Conservation (phyloP, 2,888 invertebrate species). For the Folsomia manolachei region DNA sequence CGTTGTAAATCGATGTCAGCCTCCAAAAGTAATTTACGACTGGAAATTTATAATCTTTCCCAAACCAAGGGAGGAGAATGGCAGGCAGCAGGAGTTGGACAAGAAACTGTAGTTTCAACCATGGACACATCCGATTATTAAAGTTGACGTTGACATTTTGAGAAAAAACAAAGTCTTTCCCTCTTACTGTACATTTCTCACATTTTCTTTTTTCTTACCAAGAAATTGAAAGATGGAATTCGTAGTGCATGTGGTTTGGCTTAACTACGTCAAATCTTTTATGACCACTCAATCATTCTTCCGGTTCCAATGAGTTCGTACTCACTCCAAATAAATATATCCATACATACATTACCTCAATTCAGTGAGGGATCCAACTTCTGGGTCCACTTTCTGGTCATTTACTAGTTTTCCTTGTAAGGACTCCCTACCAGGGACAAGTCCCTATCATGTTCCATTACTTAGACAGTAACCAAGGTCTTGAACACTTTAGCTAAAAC, state of each 20-base stretch:
- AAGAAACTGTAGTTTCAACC: neutral
- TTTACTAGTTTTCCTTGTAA: too few relatives aligned
- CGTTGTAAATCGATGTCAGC: conserved; percentile 19
- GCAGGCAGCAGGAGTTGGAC: neutral
- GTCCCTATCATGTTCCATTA: too few relatives aligned
- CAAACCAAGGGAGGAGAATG: neutral
- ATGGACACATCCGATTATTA: conserved; percentile 3
- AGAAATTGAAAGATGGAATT: neutral
- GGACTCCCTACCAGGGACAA: too few relatives aligned
- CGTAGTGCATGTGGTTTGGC: neutral
- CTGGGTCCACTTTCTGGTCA: too few relatives aligned
- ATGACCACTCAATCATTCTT: conserved; percentile 21
- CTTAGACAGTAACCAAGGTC: too few relatives aligned
- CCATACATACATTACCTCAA: too few relatives aligned
- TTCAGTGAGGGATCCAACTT: too few relatives aligned
- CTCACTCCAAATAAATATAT: too few relatives aligned
- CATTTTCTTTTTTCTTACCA: too few relatives aligned
- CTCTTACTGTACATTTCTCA: neutral
- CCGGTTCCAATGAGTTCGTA: too few relatives aligned
- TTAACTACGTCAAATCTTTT: neutral
- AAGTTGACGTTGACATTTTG: conserved; percentile 16
- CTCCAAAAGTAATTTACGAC: conserved; percentile 18
- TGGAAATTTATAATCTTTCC: conserved; percentile 12
- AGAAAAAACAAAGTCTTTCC: neutral
- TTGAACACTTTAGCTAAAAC: too few relatives aligned